A percentile compares a stretch with the other conserved stretches of the same genome.
Conservation (phyloP, 1,140 invertebrate genomes). For the Dinoponera quadriceps region DNA sequence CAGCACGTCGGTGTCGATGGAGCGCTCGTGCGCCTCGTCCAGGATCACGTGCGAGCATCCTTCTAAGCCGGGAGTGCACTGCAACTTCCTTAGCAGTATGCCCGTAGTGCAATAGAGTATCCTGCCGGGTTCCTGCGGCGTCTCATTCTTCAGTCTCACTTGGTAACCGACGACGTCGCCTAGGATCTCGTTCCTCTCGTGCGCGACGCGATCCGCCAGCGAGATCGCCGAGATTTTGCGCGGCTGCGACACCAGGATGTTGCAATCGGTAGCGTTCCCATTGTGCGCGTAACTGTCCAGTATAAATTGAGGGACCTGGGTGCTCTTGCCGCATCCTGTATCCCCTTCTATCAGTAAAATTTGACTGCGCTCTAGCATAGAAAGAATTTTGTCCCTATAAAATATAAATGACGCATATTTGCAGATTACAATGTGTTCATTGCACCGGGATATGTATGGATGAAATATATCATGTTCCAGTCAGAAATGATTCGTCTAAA, state of each 20-base stretch:
- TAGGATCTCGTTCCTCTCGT: constrained; percentile 92
- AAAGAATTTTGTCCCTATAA: constrained; percentile 74
- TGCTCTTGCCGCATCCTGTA: constrained; percentile 96
- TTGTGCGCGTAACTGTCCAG: constrained; percentile 89
- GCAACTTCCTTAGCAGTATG: constrained; percentile 90
- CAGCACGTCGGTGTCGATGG: constrained; percentile 89
- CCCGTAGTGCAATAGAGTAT: constrained; percentile 92
- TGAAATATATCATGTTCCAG: no score
- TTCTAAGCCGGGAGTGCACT: constrained; percentile 83
- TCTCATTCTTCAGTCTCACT: constrained; percentile 77
- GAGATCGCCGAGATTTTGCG: constrained; percentile 95
- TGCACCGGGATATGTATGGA: not conserved
- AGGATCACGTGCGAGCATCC: constrained; percentile 90
- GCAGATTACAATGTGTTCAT: constrained; percentile 13
- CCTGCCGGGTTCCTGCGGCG: constrained; percentile 82
- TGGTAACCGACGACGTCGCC: constrained; percentile 96
- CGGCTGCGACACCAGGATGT: constrained; percentile 96
- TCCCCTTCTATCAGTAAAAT: constrained; percentile 93
- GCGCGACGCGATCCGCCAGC: constrained; percentile 93
- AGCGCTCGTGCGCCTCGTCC: constrained; percentile 92
- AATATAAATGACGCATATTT: constrained; percentile 24
- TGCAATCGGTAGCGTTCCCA: constrained; percentile 84
- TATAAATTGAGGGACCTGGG: constrained; percentile 96
- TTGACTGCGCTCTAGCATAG: constrained; percentile 80
- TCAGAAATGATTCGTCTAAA: no score